Evolutionary conservation across 2,113 vertebrate genomes (phyloP), one percentile per base, ranked within the genome.

Genomic region (Tichodroma muraria): DNA sequence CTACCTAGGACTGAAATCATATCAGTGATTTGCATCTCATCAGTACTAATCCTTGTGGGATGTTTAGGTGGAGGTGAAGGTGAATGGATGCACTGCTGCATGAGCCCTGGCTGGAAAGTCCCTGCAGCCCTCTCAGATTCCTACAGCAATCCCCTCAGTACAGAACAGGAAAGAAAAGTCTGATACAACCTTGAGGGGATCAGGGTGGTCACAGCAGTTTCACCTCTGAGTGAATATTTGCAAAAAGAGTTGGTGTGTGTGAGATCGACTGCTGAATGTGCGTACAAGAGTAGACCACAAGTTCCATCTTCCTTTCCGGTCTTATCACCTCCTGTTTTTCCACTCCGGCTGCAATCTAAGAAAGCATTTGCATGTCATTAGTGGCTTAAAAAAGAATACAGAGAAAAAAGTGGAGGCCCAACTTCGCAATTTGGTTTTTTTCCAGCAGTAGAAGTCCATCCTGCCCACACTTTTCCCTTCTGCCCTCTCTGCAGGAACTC

Each of bases 341-440:
- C 96, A 92, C 80, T 64, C n/a, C 90, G 92, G 88, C 77, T 75
- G 95, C 94, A 96, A 96, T 96, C 96, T 96, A 96, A 96, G 96
- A 96, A 96, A 60, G 76, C 16, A 60, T 93, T 90, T 93, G 64
- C 54, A 80, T 96, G 80, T 73, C 82, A 70, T 80, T 70, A 96
- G 87, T 2, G 24, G 64, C 49, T 95, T 90, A 59, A 90, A 92
- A 93, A 90, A 68, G 82, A 88, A 59, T 11, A 15, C 80, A 42
- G 68, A 82, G 23, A 56, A 78, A 6, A 59, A 68, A 72, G 88
- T 68, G 31, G 60, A 80, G 30, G 68, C 65, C n/a, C 44, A 23
- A 2, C 27, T 61, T 50, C 40, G 66, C 20, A 6, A 14, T 38
- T 91, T 22, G 37, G n/a, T 45, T 65, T 84, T n/a, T 96, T 96